Base-by-base conservation (phyloP, 1,140 invertebrate genomes). In the Druon quercuslanigerum region DNA sequence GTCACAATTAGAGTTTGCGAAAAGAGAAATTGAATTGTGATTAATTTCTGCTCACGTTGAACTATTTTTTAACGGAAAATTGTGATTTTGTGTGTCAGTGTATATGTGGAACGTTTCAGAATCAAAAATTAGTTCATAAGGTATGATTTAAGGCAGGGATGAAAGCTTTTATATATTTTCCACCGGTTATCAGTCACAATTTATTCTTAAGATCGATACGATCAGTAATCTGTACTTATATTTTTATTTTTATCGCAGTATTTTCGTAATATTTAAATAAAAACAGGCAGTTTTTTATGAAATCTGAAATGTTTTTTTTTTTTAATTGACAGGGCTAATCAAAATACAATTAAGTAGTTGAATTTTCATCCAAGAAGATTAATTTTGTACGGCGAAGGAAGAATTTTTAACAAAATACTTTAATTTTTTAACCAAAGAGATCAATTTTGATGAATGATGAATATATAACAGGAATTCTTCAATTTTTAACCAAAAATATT, bases 1-100 rank as follows among this genome's bases (percentile, higher is more conserved):
- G 84, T 89, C 40, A 60, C 73, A 8, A 86, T 89, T 66, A 84
- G 78, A 76, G 82, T 88, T 0, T 73, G 70, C 11, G 57, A 79
- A 46, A 75, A 73, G n/a, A 70, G 73, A 82, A 76, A 50, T 51
- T 72, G 57, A 25, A 51, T 75, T 75, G 3, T 12, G 20, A 74
- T 73, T 56, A 50, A 9, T 19, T 51, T n/a, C 12, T 3, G n/a
- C 25, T 70, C 20, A 13, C 52, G 40, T 46, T 8, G 7, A 46
- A 46, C 40, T 46, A 11, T 46, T 46, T 46, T 46, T 1, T 46
- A 9, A 46, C 9, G 9, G 40, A 1, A 9, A 46, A 46, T 3
- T 46, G 40, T 46, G 40, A 11, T 1, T 46, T 46, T 46, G 5
- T 46, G 7, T 11, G n/a, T n/a, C n/a, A n/a, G n/a, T n/a, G 40